Percentiles rank a stretch among this genome's conserved stretches.
phyloP scores from a whole-genome alignment of 2,797 vertebrate species.

The Nannoperca australis region DNA sequence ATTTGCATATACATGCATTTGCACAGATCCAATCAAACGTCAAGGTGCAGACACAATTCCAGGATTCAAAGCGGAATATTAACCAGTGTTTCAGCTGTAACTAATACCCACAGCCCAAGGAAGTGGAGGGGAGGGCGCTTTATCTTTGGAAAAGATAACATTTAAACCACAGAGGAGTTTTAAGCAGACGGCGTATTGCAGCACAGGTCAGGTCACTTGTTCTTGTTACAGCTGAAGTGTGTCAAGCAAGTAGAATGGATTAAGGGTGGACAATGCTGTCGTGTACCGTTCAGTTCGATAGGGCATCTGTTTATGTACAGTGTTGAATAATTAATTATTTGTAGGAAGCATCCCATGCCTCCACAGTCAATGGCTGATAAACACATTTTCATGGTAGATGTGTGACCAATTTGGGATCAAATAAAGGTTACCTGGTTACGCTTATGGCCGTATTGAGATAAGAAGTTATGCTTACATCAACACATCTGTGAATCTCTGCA shows the following conservation, averaged over 20 bases:
- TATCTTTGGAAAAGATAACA: slow-evolving; percentile 80
- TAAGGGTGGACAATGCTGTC: slow-evolving; percentile 52
- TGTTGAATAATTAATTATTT: slow-evolving; percentile 60
- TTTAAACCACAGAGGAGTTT: slow-evolving; percentile 77
- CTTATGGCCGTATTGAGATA: slow-evolving; percentile 48
- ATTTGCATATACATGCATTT: slow-evolving; percentile 89
- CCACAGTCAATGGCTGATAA: slow-evolving; percentile 28
- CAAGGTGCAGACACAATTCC: slow-evolving; percentile 84
- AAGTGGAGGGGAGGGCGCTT: slow-evolving; percentile 65
- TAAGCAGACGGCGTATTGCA: slow-evolving; percentile 57
- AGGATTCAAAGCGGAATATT: slow-evolving; percentile 80
- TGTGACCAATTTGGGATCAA: slow-evolving; percentile 56
- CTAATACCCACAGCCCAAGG: slow-evolving; percentile 78
- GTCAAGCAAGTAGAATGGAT: slow-evolving; percentile 73
- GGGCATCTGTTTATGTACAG: slow-evolving; percentile 45
- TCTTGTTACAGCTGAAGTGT: slow-evolving; percentile 63
- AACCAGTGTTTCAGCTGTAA: slow-evolving; percentile 80
- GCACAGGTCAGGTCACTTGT: slow-evolving; percentile 71
- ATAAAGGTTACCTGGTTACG: slow-evolving; percentile 49
- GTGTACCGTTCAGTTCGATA: slow-evolving; percentile 56
- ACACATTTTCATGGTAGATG: slow-evolving; percentile 54
- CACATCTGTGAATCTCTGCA: slow-evolving; percentile 32
- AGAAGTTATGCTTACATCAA: slow-evolving; percentile 49
- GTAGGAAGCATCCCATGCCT: slow-evolving; percentile 28
- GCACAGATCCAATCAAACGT: slow-evolving; percentile 87